Evolutionary conservation across 2,113 vertebrate genomes (phyloP), one percentile per base, ranked within the genome.

Genomic region (Spheniscus mendiculus): DNA sequence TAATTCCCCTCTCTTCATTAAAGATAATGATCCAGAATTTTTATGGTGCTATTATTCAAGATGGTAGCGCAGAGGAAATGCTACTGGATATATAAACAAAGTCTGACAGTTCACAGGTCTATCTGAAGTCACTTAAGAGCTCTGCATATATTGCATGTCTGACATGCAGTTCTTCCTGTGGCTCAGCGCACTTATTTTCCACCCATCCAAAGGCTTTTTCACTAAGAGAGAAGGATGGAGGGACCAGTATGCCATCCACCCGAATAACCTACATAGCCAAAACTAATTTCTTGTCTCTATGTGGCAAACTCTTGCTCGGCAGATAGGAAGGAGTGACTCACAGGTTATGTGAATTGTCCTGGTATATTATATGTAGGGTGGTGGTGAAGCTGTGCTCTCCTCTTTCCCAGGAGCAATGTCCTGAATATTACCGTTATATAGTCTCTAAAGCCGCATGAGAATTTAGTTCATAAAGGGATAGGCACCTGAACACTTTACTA

Each of bases 381-480:
- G 15, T 65, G 40, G 13, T 3, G 2, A 78, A 79, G 6, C 32
- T 74, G 27, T 44, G 91, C 38, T 82, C 47, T 45, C 5, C 3
- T 66, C 22, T 78, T 55, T 42, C 38, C 45, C 58, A 56, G n/a
- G n/a, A 92, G 16, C 8, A 38, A 47, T 70, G 16, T 70, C 59
- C 25, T 70, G n/a, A 67, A 12, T 67, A 67, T 72, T 79, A 79
- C 29, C 36, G 44, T 63, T 59, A 30, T 20, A 26, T 14, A 72
- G 27, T 44, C 49, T 83, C 53, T 72, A 72, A 81, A 96, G 55
- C 3, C 36, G 77, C 9, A 63, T 1, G 7, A 85, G 8, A 59
- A 81, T 83, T 91, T 58, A 45, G 15, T 90, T 89, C 26, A 76
- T 47, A 65, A 87, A 65, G 30, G 52, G 87, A 71, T 29, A 84